phyloP scores from a whole-genome alignment of 2,113 vertebrate species.

The Psettodes erumei region DNA sequence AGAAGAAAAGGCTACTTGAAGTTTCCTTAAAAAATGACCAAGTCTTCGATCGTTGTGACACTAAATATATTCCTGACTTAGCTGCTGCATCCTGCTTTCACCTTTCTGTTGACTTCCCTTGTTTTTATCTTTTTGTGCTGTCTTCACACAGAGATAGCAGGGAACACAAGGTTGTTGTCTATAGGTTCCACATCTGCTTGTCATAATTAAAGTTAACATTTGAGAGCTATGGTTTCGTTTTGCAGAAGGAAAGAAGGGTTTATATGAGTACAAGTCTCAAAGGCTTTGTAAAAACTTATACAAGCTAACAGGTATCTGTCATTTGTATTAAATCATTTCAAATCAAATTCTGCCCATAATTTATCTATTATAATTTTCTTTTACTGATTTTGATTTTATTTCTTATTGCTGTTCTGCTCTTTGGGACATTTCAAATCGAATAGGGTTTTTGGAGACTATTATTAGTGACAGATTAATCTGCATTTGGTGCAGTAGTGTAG shows the following conservation, averaged over 20 bases:
- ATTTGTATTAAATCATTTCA: no score
- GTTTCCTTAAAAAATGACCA: slow-evolving; percentile 44
- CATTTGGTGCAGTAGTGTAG: neutral
- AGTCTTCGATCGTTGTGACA: slow-evolving; percentile 58
- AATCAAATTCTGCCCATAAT: no score
- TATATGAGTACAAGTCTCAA: no score
- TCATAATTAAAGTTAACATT: neutral
- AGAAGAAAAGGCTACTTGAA: slow-evolving; percentile 61
- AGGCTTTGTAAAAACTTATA: no score
- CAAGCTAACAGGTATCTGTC: no score
- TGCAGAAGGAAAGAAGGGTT: no score
- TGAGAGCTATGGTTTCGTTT: no score
- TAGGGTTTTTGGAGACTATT: no score
- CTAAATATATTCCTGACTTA: slow-evolving; percentile 49
- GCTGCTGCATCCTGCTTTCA: slow-evolving; percentile 26
- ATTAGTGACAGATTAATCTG: no score
- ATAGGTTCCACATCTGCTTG: neutral
- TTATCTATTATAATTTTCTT: neutral
- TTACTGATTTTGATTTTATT: neutral
- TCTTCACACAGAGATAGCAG: neutral
- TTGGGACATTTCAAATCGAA: no score
- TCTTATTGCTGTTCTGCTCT: no score
- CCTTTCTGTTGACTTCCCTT: slow-evolving; percentile 24
- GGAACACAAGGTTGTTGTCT: neutral
- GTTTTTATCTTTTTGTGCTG: slow-evolving; percentile 2